A percentile compares a stretch with the other conserved stretches of the same genome.
These are phyloP conservation scores for Neosilurus hyrtlii DNA, from an alignment of 2,797 vertebrate genomes.

Conservation along the genomic window DNA sequence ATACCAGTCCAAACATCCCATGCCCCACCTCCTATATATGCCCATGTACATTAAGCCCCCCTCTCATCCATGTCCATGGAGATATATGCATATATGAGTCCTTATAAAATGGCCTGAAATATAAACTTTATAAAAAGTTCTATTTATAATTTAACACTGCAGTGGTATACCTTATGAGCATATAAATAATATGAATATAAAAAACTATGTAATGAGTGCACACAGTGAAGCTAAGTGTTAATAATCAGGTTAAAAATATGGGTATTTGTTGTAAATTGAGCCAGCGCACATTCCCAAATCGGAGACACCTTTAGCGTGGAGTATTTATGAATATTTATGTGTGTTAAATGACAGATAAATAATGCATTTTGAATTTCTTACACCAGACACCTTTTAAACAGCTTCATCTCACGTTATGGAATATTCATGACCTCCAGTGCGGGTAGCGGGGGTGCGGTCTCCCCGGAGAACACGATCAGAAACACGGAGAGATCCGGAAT, in stretches of 20 bases:
- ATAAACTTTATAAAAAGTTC: too few species aligned
- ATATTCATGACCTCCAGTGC: constrained; percentile 29
- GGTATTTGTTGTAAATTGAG: constrained; percentile 21
- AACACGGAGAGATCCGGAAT: background rate
- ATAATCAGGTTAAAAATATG: background rate
- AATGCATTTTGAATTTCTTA: constrained; percentile 42
- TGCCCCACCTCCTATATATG: background rate
- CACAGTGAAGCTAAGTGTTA: background rate
- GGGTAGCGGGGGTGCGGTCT: background rate
- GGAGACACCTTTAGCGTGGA: constrained; percentile 20
- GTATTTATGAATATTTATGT: constrained; percentile 49
- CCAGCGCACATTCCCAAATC: constrained; percentile 15
- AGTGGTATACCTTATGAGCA: background rate
- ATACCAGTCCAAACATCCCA: background rate
- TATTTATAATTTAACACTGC: background rate
- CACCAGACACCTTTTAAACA: constrained; percentile 45
- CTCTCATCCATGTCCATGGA: background rate
- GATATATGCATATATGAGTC: too few species aligned
- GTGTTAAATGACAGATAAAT: constrained; percentile 48
- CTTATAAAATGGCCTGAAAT: background rate
- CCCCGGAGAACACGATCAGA: background rate
- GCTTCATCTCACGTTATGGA: constrained; percentile 40
- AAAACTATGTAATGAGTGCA: background rate
- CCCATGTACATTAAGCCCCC: background rate
- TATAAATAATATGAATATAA: background rate